Evolutionary conservation across 1,140 invertebrate genomes (phyloP), one percentile per base, ranked within the genome.

Genomic region (Eupristina koningsbergeri): DNA sequence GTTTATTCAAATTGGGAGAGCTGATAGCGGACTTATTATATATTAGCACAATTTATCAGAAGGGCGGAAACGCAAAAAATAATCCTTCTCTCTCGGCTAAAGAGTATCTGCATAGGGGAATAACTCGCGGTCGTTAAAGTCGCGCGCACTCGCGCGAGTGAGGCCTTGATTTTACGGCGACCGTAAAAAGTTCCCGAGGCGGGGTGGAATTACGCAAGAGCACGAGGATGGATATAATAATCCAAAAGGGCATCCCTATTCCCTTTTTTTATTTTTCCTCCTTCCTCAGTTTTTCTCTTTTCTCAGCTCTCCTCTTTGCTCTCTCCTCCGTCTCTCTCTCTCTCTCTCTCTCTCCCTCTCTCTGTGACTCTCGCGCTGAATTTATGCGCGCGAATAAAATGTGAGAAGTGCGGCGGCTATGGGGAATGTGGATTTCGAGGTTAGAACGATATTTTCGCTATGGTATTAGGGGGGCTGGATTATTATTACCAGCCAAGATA

Each of bases 41-140:
- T 41, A 41, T n/a, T 41, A 41, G 67, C 31, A 53, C 74, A 45
- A 7, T 6, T 64, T 64, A 64, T 7, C 29, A 64, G 9, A 3
- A 15, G 29, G 31, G 8, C 8, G 22, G 84, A 85, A 86, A 85
- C 84, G 85, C 83, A 85, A 84, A 85, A 86, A 85, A 86, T 86
- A 86, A 88, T 79, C 36, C n/a, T n/a, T n/a, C n/a, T n/a, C n/a
- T n/a, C 83, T 86, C 41, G 29, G 86, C 83, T 76, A 84, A 79
- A 87, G 88, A 90, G 89, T 89, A 92, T 91, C 90, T 91, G 90
- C 90, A 91, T 91, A 90, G 89, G 86, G 85, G 88, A 90, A 87
- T 91, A 89, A 89, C 88, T 89, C 89, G 88, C 3, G 53, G 89
- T 88, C 87, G 90, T 92, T 91, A 89, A 89, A 89, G 88, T 89